Conservation (phyloP, 2,113 vertebrate species). For the Geococcyx californianus region DNA sequence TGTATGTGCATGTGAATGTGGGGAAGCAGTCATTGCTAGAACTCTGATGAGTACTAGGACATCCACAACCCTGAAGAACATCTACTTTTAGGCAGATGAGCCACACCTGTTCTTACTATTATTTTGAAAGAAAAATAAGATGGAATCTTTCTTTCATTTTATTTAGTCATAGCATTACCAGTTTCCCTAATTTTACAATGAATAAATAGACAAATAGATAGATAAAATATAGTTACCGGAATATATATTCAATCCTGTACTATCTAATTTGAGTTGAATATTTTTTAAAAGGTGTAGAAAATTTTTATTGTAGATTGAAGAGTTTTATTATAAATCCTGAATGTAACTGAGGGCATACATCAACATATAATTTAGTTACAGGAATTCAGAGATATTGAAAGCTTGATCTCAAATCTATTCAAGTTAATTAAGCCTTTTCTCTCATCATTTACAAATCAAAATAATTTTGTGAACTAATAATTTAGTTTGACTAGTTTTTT, state of each 20-base stretch:
- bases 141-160: accelerated
- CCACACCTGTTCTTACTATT: not conserved
- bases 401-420: not conserved
- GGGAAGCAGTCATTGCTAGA: not conserved
- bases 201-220: not conserved
- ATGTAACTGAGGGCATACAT: not conserved
- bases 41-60: not conserved
- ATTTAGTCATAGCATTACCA: not conserved
- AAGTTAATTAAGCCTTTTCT: not conserved
- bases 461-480: not conserved
- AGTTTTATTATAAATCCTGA: not conserved
- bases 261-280: not conserved
- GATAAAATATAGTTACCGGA: not conserved
- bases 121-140: not conserved
- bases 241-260: not conserved
- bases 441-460: not conserved
- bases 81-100: not conserved
- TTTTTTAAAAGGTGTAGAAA: not conserved
- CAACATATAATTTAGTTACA: not conserved
- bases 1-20: not conserved
- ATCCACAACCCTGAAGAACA: not conserved
- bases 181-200: no score
- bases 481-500: not conserved
- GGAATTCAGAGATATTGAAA: not conserved
- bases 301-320: not conserved